Base-by-base conservation (phyloP, 92 coral and sea anemone genomes). In the Porites lobata region DNA sequence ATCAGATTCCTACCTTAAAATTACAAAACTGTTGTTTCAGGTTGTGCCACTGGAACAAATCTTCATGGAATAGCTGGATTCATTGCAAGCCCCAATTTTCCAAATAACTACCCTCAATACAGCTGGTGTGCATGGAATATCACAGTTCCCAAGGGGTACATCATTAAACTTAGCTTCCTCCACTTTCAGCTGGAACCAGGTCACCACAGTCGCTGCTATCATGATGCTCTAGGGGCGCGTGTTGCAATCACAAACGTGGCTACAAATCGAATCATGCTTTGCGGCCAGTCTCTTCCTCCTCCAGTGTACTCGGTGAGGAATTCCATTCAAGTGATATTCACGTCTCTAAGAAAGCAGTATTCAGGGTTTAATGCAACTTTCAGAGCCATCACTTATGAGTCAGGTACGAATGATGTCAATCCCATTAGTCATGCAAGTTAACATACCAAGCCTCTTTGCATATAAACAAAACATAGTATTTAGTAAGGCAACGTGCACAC, bases 111-210 rank as follows among this genome's bases (percentile, higher is more conserved):
- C 50, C 4, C 74, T 17, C 9, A 11, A n/a, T 12, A 29, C 29
- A 53, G 26, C 15, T 26, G 15, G 7, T 85, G 89, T n/a, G 1
- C 75, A 7, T 85, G 77, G 89, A 85, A 32, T 57, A 77, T 85
- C 76, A 76, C 32, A 38, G 89, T 78, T 18, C 89, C 89, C 9
- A 22, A 14, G 9, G 89, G 89, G 53, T 6, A 7, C 8, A 26
- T 77, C 13, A n/a, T 77, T 6, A 56, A 24, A 63, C 7, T 77
- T 2, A 77, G 29, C 20, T 77, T 77, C 15, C 56, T 17, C 18
- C 8, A 24, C 69, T 77, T 77, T 24, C 15, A 64, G 8, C 4
- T 73, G 77, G 57, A 17, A 7, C 77, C 56, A 58, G 12, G 21
- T 20, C 4, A 18, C 79, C 1, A 12, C 9, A 53, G 58, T 12